A percentile compares a stretch with the other conserved stretches of the same genome.
These are phyloP conservation scores for Leistus spinibarbis DNA, from an alignment of 2,888 invertebrate species.

Conservation along the genomic window DNA sequence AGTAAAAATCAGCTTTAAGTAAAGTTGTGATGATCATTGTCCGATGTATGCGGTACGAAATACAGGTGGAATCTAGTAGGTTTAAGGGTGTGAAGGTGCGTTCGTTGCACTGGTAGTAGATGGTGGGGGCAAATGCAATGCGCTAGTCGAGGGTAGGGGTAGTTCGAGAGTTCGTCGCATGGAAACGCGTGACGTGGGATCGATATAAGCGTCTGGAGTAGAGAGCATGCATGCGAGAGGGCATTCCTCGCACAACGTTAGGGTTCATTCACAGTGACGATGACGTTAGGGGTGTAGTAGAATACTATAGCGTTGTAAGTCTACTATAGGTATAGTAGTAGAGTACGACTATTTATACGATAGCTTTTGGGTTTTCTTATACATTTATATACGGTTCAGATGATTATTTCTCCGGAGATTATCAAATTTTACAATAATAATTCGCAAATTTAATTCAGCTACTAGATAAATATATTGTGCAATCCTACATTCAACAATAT, in stretches of 20 bases:
- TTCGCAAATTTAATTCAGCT: too few species aligned
- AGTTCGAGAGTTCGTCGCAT: conserved; percentile 1
- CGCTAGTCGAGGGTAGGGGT: background rate
- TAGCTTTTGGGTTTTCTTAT: background rate
- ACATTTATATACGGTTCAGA: background rate
- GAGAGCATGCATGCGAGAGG: background rate
- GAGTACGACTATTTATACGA: background rate
- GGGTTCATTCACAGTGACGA: conserved; percentile 2
- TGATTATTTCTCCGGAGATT: background rate
- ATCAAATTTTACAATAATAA: background rate
- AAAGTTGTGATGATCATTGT: background rate
- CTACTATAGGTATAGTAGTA: background rate
- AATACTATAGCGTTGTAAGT: background rate
- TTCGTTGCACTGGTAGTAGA: background rate
- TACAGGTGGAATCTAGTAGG: background rate
- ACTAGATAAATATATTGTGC: too few species aligned
- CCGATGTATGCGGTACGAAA: background rate
- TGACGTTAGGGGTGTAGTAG: background rate
- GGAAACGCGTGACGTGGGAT: background rate
- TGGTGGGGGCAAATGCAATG: background rate
- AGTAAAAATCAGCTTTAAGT: background rate
- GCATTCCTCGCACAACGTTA: background rate
- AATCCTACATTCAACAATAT: too few species aligned
- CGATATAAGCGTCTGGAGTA: conserved; percentile 7
- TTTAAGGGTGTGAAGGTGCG: background rate